Evolutionary conservation across 2,888 invertebrate species (phyloP), one percentile per base, ranked within the genome.

Genomic region (Dilophus febrilis): DNA sequence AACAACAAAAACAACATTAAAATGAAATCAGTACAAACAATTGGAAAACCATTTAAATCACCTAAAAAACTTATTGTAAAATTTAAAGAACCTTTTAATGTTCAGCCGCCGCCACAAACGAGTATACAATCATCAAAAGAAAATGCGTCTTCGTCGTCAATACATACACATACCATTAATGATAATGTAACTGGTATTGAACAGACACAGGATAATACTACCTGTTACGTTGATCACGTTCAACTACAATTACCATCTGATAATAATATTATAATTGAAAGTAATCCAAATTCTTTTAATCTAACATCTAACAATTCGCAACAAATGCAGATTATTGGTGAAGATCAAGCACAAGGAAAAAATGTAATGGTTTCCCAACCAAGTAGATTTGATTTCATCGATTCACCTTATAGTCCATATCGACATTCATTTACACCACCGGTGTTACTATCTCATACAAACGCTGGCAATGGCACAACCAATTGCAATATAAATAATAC

Each of bases 51-150:
- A 29, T 30, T 13, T 18, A 13, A 7, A 16, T 30, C 50, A 29
- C 52, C 58, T 10, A 56, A 60, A 49, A 55, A 55, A 48, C 51
- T 62, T 40, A 51, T 61, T 44, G 61, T 62, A 38, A 62, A 62
- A 49, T 56, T 59, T 48, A 62, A 58, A 14, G 44, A 44, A 37
- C 45, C 47, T 28, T 30, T 44, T 18, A 13, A 42, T 19, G 33
- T 36, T n/a, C n/a, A 12, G 37, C 10, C 39, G 35, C 29, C 32
- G 37, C 1, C 39, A 40, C 13, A 28, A 22, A 11, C 19, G 26
- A 28, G n/a, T 14, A 14, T 27, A 34, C 38, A 36, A 14, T 14
- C 10, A 6, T 3, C 14, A 16, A 14, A 12, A 16, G 37, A 35
- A 35, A 35, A 12, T 12, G 29, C n/a, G n/a, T n/a, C n/a, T n/a